These are phyloP conservation scores for Mastomys coucha DNA, from an alignment of 2,113 vertebrate species.

Conservation along the genomic window DNA sequence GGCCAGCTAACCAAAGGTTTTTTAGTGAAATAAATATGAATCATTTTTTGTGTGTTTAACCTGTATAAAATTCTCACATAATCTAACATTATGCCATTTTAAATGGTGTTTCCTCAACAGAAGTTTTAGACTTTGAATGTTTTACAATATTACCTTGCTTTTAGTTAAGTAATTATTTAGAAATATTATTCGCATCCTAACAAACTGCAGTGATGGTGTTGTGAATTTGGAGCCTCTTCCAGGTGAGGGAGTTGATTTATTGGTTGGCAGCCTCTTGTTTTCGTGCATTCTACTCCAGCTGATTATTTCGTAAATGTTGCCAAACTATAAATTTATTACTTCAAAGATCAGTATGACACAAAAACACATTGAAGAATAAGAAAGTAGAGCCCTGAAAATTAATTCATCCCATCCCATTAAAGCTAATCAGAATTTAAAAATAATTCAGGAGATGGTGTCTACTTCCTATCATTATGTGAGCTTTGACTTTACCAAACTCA, in stretches of 20 bases:
- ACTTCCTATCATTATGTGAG: neutral
- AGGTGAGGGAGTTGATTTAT: conserved; percentile 10
- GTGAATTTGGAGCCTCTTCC: neutral
- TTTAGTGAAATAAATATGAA: conserved; percentile 40
- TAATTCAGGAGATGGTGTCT: neutral
- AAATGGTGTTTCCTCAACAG: neutral
- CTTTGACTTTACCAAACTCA: conserved; percentile 27
- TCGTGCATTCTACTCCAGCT: neutral
- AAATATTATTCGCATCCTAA: neutral
- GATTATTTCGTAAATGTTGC: conserved; percentile 55
- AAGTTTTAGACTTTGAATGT: neutral
- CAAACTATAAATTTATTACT: conserved; percentile 37
- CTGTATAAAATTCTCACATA: conserved; percentile 4
- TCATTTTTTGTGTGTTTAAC: neutral
- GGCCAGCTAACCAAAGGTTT: neutral
- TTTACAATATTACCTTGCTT: conserved; percentile 29
- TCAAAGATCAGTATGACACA: conserved; percentile 13
- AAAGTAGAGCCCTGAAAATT: conserved; percentile 56
- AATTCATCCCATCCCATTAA: conserved; percentile 38
- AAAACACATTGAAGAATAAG: conserved; percentile 49
- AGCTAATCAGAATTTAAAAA: conserved; percentile 64
- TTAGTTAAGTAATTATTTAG: conserved; percentile 41
- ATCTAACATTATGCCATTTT: neutral
- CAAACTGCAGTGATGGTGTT: neutral
- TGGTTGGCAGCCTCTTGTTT: neutral